Conservation (phyloP, 1,140 invertebrate genomes). For the Drosophila mauritiana region DNA sequence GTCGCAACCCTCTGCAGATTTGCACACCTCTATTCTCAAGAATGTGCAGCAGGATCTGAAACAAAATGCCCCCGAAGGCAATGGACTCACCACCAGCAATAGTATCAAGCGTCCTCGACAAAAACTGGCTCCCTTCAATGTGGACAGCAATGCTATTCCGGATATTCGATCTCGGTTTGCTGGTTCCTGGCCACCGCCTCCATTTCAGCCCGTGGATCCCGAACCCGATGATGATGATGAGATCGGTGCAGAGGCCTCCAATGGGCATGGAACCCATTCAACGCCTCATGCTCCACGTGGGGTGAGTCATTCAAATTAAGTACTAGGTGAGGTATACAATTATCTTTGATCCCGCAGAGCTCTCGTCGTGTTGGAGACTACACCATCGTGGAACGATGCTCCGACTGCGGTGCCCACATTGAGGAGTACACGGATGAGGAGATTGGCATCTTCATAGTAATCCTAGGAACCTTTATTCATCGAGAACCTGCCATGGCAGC, state of each 20-base stretch:
- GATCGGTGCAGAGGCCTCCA: constrained; percentile 40
- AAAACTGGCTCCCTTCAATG: constrained; percentile 85
- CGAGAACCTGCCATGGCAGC: constrained; percentile 97
- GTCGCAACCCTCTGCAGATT: constrained; percentile 63
- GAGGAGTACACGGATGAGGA: constrained; percentile 99
- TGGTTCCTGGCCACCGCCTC: constrained; percentile 81
- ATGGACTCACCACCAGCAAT: constrained; percentile 32
- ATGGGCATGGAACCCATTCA: constrained; percentile 55
- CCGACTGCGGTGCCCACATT: constrained; percentile 92
- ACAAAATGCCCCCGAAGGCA: constrained; percentile 17
- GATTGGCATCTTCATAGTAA: constrained; percentile 96
- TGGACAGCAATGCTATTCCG: constrained; percentile 84
- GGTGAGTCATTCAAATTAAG: constrained; percentile 36
- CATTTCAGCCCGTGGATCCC: constrained; percentile 62
- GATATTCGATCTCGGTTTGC: constrained; percentile 84
- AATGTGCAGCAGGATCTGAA: constrained; percentile 68
- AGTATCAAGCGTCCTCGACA: constrained; percentile 81
- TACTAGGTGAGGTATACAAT: neutral
- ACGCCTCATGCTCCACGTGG: constrained; percentile 53
- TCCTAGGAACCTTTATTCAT: constrained; percentile 97
- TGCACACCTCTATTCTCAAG: constrained; percentile 78
- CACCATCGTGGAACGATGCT: constrained; percentile 88
- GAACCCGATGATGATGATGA: constrained; percentile 74
- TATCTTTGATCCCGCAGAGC: constrained; percentile 85
- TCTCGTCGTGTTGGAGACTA: constrained; percentile 89